These are phyloP conservation scores for Andrena haemorrhoa DNA, from an alignment of 2,888 invertebrate species.

Conservation along the genomic window DNA sequence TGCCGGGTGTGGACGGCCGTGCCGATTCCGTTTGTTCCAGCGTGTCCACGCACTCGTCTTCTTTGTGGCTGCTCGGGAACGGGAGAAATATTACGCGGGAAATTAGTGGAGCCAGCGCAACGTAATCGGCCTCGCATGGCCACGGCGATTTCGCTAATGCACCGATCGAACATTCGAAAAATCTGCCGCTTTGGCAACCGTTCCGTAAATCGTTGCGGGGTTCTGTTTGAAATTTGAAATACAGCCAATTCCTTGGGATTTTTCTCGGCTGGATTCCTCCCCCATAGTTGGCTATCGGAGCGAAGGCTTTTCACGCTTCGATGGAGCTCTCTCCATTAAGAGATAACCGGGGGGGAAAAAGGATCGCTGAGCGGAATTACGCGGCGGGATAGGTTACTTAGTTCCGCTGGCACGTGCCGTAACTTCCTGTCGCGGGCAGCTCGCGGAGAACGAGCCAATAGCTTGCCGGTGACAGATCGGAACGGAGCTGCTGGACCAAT, in stretches of 20 bases:
- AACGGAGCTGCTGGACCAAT: conserved; percentile 51
- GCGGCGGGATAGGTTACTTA: conserved; percentile 52
- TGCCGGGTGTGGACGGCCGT: conserved; percentile 34
- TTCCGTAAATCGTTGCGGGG: too few species aligned
- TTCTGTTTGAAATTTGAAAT: not conserved
- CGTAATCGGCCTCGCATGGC: too few species aligned
- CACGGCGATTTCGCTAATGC: too few species aligned
- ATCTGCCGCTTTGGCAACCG: too few species aligned
- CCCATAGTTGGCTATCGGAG: not conserved
- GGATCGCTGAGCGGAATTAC: conserved; percentile 27
- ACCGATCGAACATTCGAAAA: too few species aligned
- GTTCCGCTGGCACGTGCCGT: conserved; percentile 66
- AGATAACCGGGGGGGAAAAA: conserved; percentile 28
- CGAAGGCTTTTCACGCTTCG: conserved; percentile 1
- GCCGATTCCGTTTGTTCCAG: not conserved
- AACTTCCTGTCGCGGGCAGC: conserved; percentile 70
- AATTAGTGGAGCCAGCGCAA: not conserved
- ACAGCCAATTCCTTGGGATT: not conserved
- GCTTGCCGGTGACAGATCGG: conserved; percentile 69
- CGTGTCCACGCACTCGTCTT: not conserved
- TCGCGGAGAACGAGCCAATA: conserved; percentile 65
- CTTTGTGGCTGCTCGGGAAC: not conserved
- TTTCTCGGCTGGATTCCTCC: conserved; percentile 12
- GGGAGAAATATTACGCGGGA: not conserved
- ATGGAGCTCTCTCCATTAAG: conserved; percentile 9